Evolutionary conservation across 2,888 invertebrate genomes (phyloP).

Genomic region (Himalopsyche anomala): DNA sequence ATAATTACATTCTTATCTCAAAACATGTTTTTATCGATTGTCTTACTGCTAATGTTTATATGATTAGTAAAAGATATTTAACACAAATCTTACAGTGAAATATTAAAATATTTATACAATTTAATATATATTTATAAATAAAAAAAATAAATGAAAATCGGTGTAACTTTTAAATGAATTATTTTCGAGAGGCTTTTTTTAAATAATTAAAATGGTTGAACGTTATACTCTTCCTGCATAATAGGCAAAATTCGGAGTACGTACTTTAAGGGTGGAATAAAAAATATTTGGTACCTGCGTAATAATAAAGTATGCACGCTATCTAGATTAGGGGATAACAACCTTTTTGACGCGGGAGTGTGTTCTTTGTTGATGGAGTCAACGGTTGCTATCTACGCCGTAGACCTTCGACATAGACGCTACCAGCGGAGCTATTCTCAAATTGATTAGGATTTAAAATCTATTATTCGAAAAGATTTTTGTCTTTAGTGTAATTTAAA

Average conservation of each 20-base stretch:
- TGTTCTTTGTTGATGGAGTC: background rate
- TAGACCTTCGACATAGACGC: background rate
- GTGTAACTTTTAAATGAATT: too few relatives aligned
- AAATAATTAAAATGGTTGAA: slow-evolving; percentile 25
- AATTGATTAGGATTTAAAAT: too few relatives aligned
- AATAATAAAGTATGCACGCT: slow-evolving; percentile 14
- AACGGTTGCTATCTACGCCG: background rate
- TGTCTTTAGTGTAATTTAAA: too few relatives aligned
- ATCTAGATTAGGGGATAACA: slow-evolving; percentile 17
- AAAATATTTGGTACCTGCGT: slow-evolving; percentile 39
- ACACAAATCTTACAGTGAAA: too few relatives aligned
- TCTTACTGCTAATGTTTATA: too few relatives aligned
- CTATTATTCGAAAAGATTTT: too few relatives aligned
- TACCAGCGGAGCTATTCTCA: background rate
- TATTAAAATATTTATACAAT: too few relatives aligned
- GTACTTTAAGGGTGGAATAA: slow-evolving; percentile 23
- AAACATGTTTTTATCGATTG: too few relatives aligned
- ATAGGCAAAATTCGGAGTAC: slow-evolving; percentile 23
- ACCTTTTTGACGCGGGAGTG: background rate
- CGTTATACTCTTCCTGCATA: slow-evolving; percentile 21
- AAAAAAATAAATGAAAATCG: too few relatives aligned
- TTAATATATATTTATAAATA: too few relatives aligned
- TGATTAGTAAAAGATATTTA: too few relatives aligned
- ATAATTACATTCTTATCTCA: too few relatives aligned
- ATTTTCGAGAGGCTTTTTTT: slow-evolving; percentile 6